phyloP scores from a whole-genome alignment of 2,113 vertebrate species.

The Nipponia nippon region DNA sequence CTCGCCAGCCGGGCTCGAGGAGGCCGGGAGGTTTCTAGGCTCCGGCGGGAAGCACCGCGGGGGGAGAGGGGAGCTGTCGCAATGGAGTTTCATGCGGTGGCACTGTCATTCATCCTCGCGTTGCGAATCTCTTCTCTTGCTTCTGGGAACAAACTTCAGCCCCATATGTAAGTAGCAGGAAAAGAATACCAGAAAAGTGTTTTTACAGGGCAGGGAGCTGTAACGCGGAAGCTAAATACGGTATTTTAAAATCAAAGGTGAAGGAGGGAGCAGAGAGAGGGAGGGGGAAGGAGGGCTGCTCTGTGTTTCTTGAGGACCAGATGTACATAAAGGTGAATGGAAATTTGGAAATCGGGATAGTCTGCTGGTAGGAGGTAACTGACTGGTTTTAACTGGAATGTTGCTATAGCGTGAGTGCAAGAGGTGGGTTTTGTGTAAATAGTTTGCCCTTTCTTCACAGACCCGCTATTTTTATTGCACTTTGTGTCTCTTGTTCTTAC shows the following conservation, averaged over 20 bases:
- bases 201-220: background rate
- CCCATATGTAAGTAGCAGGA: constrained; percentile 84
- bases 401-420: background rate
- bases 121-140: background rate
- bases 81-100: background rate
- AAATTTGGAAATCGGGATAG: background rate
- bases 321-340: background rate
- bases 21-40: background rate
- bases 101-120: background rate
- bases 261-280: background rate
- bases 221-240: background rate
- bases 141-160: constrained; percentile 70
- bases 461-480: background rate
- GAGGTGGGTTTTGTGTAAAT: background rate
- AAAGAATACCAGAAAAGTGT: background rate
- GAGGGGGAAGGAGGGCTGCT: background rate
- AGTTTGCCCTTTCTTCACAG: background rate
- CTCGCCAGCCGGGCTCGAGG: background rate
- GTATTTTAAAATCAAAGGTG: background rate
- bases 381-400: background rate
- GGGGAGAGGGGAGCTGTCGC: background rate
- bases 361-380: background rate
- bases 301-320: background rate
- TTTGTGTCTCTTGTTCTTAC: accelerated
- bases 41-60: background rate